A percentile compares a stretch with the other conserved stretches of the same genome.
These are phyloP conservation scores for Epizoanthus fatuus DNA, from an alignment of 92 coral and sea anemone genomes.

Conservation along the genomic window DNA sequence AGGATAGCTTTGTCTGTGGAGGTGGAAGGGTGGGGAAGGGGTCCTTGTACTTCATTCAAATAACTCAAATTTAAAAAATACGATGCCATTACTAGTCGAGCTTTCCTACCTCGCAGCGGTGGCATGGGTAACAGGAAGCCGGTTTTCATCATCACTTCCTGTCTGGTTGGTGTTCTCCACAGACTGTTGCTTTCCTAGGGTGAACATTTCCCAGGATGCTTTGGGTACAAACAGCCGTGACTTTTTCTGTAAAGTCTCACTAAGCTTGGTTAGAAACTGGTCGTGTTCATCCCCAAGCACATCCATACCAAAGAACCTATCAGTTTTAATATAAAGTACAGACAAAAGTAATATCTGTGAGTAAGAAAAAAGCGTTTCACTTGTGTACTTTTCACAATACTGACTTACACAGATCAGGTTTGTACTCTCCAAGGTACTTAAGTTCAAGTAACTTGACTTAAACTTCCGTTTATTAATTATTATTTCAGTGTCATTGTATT, in stretches of 20 bases:
- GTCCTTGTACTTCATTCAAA: background rate
- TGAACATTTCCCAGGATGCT: conserved; percentile 94
- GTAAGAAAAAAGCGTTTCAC: too few species aligned
- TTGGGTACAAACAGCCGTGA: conserved; percentile 86
- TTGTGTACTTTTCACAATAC: too few species aligned
- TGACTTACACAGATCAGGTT: too few species aligned
- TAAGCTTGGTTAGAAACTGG: conserved; percentile 79
- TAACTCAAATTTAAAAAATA: background rate
- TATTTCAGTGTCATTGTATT: too few species aligned
- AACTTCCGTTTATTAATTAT: too few species aligned
- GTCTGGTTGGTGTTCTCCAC: conserved; percentile 59
- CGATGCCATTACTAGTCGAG: too few species aligned
- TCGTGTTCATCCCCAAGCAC: conserved; percentile 76
- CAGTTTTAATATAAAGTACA: too few species aligned
- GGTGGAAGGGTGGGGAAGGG: too few species aligned
- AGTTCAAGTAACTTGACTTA: too few species aligned
- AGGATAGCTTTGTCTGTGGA: background rate
- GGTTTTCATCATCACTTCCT: conserved; percentile 61
- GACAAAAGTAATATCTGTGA: too few species aligned
- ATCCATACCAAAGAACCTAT: conserved; percentile 88
- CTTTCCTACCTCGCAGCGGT: conserved; percentile 57
- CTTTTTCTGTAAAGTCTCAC: conserved; percentile 82
- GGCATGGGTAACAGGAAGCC: conserved; percentile 80
- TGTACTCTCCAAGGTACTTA: too few species aligned
- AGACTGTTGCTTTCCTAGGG: conserved; percentile 79